Evolutionary conservation across 1,140 invertebrate genomes (phyloP).

Genomic region (Ylistrum balloti): DNA sequence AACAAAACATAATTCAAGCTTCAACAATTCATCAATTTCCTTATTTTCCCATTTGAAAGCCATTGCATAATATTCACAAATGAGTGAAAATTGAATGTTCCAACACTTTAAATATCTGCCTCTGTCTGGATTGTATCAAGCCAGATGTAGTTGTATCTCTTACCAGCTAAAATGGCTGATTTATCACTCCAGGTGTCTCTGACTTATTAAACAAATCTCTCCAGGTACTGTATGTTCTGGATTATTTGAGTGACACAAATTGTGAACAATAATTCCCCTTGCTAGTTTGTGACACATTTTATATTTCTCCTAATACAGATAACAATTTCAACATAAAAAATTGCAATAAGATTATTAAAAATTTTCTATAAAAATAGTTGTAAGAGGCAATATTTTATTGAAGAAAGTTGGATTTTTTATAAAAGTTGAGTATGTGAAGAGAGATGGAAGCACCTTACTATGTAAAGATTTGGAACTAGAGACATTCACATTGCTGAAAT

Average conservation of each 20-base stretch:
- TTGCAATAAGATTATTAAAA: neutral
- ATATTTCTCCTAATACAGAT: neutral
- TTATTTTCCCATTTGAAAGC: neutral
- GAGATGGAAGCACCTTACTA: neutral
- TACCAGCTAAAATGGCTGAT: neutral
- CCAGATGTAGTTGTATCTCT: too few species aligned
- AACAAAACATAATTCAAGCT: slow-evolving; percentile 31
- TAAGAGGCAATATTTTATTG: neutral
- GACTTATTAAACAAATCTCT: neutral
- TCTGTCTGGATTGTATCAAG: too few species aligned
- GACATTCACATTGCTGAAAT: neutral
- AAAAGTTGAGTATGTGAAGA: neutral
- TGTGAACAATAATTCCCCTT: neutral
- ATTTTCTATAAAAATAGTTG: too few species aligned
- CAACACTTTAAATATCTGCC: neutral
- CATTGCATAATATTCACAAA: neutral
- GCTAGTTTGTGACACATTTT: neutral
- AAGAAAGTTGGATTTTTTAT: neutral
- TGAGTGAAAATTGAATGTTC: too few species aligned
- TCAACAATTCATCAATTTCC: neutral
- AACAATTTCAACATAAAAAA: neutral
- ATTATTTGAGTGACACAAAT: neutral
- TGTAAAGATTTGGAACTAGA: neutral
- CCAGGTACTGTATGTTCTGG: neutral
- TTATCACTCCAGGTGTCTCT: neutral